Base-by-base conservation (phyloP, 1,140 invertebrate species). In the Zaprionus inermis region DNA sequence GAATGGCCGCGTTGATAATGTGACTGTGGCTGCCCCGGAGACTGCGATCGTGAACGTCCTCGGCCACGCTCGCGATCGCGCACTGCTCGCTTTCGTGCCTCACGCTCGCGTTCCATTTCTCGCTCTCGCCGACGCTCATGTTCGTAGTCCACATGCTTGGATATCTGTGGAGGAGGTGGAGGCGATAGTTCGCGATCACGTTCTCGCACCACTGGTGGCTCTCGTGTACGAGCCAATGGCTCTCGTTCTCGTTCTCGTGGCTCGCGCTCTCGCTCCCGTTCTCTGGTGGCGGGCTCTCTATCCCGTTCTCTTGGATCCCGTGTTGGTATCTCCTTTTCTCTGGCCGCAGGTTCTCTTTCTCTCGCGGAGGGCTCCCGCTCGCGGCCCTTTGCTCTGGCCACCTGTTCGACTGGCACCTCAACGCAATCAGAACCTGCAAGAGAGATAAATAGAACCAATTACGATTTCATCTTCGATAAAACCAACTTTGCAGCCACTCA, bases 371-470 rank as follows among this genome's bases (percentile, higher is more conserved):
- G 32, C n/a, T 78, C 76, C 18, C 60, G 60, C 30, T 88, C 81
- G 2, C 67, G 61, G 5, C 58, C 73, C n/a, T 59, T 51, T 2
- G 60, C 36, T 36, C 20, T 84, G 12, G 51, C 51, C 12, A 38
- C 38, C 34, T 79, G 81, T 28, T 82, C 79, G 14, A 83, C 64
- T 5, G 85, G 85, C 46, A 89, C 84, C 71, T 91, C 91, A 20
- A 92, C 84, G 49, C 91, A 92, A 61, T 92, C 91, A 0, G 91
- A 92, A 58, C 83, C 83, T 86, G 76, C 18, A 86, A 88, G 32
- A 54, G 49, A 71, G 0, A 7, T 30, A 14, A 1, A 56, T 11
- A 56, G 12, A 46, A 34, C 4, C 7, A 34, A 44, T n/a, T 5
- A 44, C 6, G 16, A 24, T 16, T 38, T 70, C 65, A 20, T 9